phyloP scores from a whole-genome alignment of 2,888 invertebrate species.

The Ptychoptera albimana region DNA sequence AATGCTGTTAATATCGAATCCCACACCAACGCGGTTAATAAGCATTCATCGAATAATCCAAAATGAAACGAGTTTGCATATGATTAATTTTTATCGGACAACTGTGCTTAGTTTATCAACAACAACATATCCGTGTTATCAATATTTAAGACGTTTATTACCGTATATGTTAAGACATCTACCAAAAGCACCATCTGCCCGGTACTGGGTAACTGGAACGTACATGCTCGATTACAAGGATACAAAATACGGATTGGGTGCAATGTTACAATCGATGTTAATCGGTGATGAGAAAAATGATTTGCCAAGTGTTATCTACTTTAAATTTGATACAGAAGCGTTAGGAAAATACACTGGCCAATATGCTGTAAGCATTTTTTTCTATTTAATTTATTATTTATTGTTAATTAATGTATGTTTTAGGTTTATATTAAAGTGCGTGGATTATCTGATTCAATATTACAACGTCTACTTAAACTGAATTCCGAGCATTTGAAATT shows the following conservation, averaged over 20 bases:
- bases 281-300: slow-evolving; percentile 50
- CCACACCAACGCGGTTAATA: slow-evolving; percentile 46
- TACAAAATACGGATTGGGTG: slow-evolving; percentile 40
- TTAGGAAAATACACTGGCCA: slow-evolving; percentile 41
- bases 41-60: slow-evolving; percentile 52
- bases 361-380: slow-evolving; percentile 27
- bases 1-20: slow-evolving; percentile 44
- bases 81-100: slow-evolving; percentile 55
- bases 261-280: slow-evolving; percentile 41
- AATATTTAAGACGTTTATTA: slow-evolving; percentile 46
- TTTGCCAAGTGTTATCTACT: slow-evolving; percentile 43
- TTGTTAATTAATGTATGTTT: slow-evolving; percentile 7
- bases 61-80: slow-evolving; percentile 41
- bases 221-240: slow-evolving; percentile 55
- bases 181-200: slow-evolving; percentile 35
- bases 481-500: slow-evolving; percentile 21
- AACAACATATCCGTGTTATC: slow-evolving; percentile 50
- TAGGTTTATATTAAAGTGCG: slow-evolving; percentile 44
- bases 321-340: slow-evolving; percentile 39
- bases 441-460: slow-evolving; percentile 31
- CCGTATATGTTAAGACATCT: slow-evolving; percentile 48
- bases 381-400: neutral
- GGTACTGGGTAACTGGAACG: slow-evolving; percentile 54
- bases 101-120: slow-evolving; percentile 49
- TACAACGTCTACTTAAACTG: slow-evolving; percentile 26